These are phyloP conservation scores for Crypturellus undulatus DNA, from an alignment of 2,113 vertebrate species.

Conservation along the genomic window DNA sequence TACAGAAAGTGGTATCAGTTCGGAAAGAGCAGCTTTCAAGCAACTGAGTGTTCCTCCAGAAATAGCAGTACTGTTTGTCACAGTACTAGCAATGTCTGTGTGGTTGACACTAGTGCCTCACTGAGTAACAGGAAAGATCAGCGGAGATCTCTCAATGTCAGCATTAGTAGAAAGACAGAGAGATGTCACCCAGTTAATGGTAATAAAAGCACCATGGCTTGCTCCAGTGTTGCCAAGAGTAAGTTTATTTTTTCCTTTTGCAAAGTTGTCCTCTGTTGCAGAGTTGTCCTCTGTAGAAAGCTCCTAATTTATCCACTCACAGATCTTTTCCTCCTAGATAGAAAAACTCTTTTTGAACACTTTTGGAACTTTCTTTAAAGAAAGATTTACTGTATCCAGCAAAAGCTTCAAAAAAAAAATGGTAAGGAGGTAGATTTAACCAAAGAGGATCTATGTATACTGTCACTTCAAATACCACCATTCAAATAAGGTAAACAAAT, in stretches of 20 bases:
- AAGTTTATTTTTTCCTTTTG: not conserved
- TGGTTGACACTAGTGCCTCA: not conserved
- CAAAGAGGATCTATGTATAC: not conserved
- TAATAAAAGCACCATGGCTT: not conserved
- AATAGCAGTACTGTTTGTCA: constrained; percentile 30
- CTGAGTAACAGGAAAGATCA: not conserved
- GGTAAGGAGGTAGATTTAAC: not conserved
- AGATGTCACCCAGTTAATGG: not conserved
- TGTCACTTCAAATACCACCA: not conserved
- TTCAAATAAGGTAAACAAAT: not conserved
- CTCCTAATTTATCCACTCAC: not conserved
- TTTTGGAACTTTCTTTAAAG: not conserved
- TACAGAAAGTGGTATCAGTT: not conserved
- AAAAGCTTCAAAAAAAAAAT: not conserved
- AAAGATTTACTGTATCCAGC: not conserved
- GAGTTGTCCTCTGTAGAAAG: not conserved
- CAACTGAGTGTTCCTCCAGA: constrained; percentile 14
- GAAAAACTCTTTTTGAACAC: not conserved
- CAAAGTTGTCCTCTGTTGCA: too few relatives aligned
- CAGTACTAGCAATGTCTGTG: not conserved
- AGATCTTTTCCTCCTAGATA: not conserved
- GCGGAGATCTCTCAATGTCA: not conserved
- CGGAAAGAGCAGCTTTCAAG: constrained; percentile 26
- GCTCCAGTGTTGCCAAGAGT: not conserved
- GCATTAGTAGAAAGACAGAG: not conserved